Percentiles rank a stretch among this genome's conserved stretches.
phyloP scores from a whole-genome alignment of 37 sponge, comb jelly and placozoan genomes.

The Eunapius fragilis region DNA sequence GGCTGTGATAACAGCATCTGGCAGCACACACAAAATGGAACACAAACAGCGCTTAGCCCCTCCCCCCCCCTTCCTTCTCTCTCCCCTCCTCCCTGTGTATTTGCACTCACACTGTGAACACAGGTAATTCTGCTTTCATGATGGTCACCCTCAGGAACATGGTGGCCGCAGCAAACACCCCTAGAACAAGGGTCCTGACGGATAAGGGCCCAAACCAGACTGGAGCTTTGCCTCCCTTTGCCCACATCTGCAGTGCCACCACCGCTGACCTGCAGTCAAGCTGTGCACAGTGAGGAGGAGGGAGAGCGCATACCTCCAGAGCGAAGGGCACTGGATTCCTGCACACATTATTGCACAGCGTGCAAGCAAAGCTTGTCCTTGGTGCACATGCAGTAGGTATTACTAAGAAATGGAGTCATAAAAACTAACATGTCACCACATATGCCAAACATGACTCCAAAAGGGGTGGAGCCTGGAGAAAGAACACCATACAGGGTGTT shows the following conservation, averaged over 20 bases:
- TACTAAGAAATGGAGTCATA: background rate
- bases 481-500: no score
- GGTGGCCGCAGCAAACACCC: slow-evolving; percentile 9
- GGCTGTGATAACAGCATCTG: slow-evolving; percentile 12
- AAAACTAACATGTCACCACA: no score
- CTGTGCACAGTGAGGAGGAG: background rate
- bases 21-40: background rate
- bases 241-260: background rate
- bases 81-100: no score
- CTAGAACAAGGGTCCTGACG: slow-evolving; percentile 3
- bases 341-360: no score
- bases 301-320: background rate
- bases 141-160: slow-evolving; percentile 60
- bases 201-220: slow-evolving; percentile 2
- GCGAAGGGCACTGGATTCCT: no score
- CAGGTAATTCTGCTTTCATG: slow-evolving; percentile 60
- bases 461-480: background rate
- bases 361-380: no score
- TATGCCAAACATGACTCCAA: no score
- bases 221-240: background rate
- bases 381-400: background rate
- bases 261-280: background rate
- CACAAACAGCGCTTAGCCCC: no score
- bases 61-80: no score
- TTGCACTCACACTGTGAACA: slow-evolving; percentile 74